A percentile compares a stretch with the other conserved stretches of the same genome.
phyloP scores from a whole-genome alignment of 1,140 invertebrate genomes.

The Goniozus legneri region DNA sequence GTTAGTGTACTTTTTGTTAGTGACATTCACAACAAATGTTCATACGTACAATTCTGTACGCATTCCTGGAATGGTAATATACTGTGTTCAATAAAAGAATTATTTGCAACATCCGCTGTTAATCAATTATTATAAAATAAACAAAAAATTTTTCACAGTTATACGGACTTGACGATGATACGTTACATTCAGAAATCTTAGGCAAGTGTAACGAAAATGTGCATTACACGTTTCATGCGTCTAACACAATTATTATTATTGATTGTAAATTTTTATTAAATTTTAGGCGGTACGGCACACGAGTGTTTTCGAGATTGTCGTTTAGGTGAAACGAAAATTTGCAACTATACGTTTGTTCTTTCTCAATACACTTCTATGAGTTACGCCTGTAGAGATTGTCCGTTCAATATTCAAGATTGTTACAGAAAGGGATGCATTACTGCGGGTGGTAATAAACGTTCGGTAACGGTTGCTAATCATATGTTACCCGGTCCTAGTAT shows the following conservation, averaged over 20 bases:
- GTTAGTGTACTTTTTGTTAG: neutral
- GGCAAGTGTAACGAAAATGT: too few species aligned
- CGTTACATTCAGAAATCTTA: too few species aligned
- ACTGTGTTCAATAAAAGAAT: too few species aligned
- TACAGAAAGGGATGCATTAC: constrained; percentile 48
- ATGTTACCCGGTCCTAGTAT: constrained; percentile 55
- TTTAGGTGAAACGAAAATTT: neutral
- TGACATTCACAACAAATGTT: neutral
- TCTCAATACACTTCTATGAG: constrained; percentile 26
- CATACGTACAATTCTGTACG: neutral
- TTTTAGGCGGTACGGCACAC: neutral
- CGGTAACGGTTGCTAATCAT: constrained; percentile 49
- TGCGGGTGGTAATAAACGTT: constrained; percentile 48
- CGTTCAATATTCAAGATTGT: constrained; percentile 48
- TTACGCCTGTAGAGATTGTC: constrained; percentile 51
- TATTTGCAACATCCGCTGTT: too few species aligned
- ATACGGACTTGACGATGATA: too few species aligned
- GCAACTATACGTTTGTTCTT: constrained; percentile 20
- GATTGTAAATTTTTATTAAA: too few species aligned
- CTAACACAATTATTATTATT: too few species aligned
- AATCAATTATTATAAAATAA: too few species aligned
- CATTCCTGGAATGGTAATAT: neutral
- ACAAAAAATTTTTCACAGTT: too few species aligned
- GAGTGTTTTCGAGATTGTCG: neutral
- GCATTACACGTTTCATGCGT: too few species aligned